Percentiles rank a stretch among this genome's conserved stretches.
Evolutionary conservation across 2,113 vertebrate species (phyloP).

Genomic region (Nestor notabilis): DNA sequence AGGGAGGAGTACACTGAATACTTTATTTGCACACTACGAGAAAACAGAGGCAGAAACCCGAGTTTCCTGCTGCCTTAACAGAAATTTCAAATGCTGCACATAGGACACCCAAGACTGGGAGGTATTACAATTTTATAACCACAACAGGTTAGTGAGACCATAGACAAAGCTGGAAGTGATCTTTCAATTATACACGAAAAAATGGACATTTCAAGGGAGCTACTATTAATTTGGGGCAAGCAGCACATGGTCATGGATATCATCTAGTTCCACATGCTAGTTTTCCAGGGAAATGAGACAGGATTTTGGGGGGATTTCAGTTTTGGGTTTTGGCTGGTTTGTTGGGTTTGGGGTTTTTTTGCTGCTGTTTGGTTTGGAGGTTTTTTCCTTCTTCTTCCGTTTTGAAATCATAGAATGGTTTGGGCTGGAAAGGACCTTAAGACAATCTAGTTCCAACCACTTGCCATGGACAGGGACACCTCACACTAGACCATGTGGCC

Average conservation of each 20-base stretch:
- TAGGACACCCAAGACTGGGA: background rate
- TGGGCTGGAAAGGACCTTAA: background rate
- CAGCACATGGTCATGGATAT: background rate
- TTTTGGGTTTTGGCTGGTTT: background rate
- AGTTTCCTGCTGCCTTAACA: background rate
- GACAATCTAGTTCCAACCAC: background rate
- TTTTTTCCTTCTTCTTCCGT: background rate
- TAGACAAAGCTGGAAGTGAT: background rate
- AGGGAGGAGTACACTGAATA: background rate
- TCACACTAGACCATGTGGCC: background rate
- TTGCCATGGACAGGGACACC: background rate
- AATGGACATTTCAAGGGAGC: background rate
- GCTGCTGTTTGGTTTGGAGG: background rate
- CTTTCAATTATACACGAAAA: background rate
- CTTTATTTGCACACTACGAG: background rate
- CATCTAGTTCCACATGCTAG: background rate
- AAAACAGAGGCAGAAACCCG: background rate
- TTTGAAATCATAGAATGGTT: background rate
- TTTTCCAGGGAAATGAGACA: background rate
- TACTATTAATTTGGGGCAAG: background rate
- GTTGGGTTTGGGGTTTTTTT: accelerated
- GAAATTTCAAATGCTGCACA: background rate
- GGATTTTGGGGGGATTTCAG: background rate
- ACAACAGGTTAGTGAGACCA: background rate
- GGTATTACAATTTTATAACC: background rate